Evolutionary conservation across 2,113 vertebrate genomes (phyloP).

Genomic region (Phasianus colchicus): DNA sequence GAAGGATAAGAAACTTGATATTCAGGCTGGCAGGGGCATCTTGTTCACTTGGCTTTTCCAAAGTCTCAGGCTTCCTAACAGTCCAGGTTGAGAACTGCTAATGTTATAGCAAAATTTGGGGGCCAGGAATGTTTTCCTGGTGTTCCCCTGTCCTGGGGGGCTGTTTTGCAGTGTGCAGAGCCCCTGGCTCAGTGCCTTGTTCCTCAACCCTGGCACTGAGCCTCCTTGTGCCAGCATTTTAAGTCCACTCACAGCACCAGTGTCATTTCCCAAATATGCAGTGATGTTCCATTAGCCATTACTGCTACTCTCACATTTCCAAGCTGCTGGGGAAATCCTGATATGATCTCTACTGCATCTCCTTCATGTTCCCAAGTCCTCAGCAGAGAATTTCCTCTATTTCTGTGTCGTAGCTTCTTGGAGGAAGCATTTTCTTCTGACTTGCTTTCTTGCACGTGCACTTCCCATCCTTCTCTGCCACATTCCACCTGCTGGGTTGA

Average conservation of each 20-base stretch:
- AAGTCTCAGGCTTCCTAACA: neutral
- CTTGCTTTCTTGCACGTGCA: neutral
- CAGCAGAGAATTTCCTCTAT: neutral
- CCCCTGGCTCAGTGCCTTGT: rapidly evolving
- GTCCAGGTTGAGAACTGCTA: neutral
- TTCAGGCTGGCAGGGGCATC: neutral
- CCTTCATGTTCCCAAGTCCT: neutral
- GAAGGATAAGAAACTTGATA: neutral
- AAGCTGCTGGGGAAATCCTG: neutral
- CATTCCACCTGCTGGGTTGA: neutral
- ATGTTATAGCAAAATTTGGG: neutral
- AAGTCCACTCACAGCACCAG: neutral
- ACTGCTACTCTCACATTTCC: neutral
- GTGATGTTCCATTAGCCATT: neutral
- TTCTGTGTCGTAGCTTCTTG: neutral
- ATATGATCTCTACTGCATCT: neutral
- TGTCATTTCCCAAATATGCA: neutral
- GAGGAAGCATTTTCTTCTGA: neutral
- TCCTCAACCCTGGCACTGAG: neutral
- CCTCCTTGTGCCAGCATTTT: rapidly evolving
- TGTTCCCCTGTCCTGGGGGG: neutral
- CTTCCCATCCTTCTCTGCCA: neutral
- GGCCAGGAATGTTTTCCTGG: neutral
- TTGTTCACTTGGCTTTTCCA: neutral
- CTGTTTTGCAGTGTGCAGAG: neutral